Base-by-base conservation (phyloP, 2,113 vertebrate genomes). In the Antechinus stuartii region DNA sequence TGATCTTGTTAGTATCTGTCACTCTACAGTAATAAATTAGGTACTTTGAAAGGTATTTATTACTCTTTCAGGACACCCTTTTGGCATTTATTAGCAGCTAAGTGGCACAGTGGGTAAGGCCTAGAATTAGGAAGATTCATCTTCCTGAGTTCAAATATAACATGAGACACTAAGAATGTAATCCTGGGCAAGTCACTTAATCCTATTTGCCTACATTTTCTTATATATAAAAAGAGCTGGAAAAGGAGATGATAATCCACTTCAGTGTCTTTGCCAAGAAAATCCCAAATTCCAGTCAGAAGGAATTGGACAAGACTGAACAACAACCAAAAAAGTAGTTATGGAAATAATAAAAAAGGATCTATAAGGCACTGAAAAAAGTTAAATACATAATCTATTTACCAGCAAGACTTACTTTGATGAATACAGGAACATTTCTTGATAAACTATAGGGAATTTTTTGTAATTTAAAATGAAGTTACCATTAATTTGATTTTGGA, bases 391-490 rank as follows among this genome's bases (percentile, higher is more conserved):
- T 42, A 57, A 91, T 54, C 26, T 24, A 25, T 57, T 92, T 94
- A 46, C 95, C 89, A 12, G 49, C 56, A 94, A 23, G 84, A 19
- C 30, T 57, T 50, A 54, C 47, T 94, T 57, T 57, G 5, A 92
- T 94, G 94, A 89, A n/a, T 94, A 49, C 52, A 91, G 50, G 90
- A 90, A 95, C 56, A 92, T 95, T 97, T 94, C 55, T 91, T 53
- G 52, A 84, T 89, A 95, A 54, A 89, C n/a, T 42, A 91, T 54
- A 61, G n/a, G 19, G 26, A 91, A 93, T 93, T 93, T 94, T 94
- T 91, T 35, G 54, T 46, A 10, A 90, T 92, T 50, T 92, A 76
- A 68, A 27, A 95, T 92, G 84, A 68, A 90, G 26, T 54, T 61
- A 25, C 42, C 25, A 93, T 92, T 89, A 61, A 6, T 24, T 93